These are phyloP conservation scores for Drosophila nasuta DNA, from an alignment of 1,140 invertebrate genomes.

Conservation along the genomic window DNA sequence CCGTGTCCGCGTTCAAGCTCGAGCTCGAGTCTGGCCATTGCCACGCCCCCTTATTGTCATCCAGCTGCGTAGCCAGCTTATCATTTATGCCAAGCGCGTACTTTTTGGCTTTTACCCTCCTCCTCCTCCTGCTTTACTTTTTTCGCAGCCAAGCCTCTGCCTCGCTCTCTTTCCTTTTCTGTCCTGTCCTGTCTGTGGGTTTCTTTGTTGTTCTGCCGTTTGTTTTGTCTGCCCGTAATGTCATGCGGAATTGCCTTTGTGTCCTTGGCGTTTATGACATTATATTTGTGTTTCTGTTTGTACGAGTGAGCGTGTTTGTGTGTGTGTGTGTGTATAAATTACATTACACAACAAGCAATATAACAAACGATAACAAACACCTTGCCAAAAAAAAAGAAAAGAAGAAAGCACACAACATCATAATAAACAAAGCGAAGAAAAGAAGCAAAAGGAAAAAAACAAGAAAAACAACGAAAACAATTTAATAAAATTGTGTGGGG, in stretches of 20 bases:
- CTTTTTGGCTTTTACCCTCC: conserved; percentile 72
- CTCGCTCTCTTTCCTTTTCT: not conserved
- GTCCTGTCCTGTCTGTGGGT: not conserved
- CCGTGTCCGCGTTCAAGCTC: conserved; percentile 6
- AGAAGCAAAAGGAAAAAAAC: conserved; percentile 2
- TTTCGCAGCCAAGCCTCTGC: not conserved
- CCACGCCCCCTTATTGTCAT: conserved; percentile 39
- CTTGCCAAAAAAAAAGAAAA: conserved; percentile 51
- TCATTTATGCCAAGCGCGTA: conserved; percentile 81
- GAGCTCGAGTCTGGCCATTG: conserved; percentile 44
- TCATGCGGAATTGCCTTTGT: conserved; percentile 80
- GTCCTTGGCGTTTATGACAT: conserved; percentile 82
- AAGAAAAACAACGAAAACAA: conserved; percentile 49
- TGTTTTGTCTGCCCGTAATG: conserved; percentile 78
- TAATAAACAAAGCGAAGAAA: conserved; percentile 36
- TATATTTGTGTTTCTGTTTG: conserved; percentile 68
- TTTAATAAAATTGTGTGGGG: conserved; percentile 65
- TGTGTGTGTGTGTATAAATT: conserved; percentile 69
- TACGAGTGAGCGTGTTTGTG: conserved; percentile 16
- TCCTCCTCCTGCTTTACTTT: conserved; percentile 1
- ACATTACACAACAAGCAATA: conserved; percentile 82
- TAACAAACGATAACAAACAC: conserved; percentile 83
- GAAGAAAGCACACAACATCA: conserved; percentile 37
- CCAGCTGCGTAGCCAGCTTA: conserved; percentile 72
- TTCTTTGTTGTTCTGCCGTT: conserved; percentile 57